phyloP scores from a whole-genome alignment of 1,140 invertebrate species.

The Drosophila bocqueti region DNA sequence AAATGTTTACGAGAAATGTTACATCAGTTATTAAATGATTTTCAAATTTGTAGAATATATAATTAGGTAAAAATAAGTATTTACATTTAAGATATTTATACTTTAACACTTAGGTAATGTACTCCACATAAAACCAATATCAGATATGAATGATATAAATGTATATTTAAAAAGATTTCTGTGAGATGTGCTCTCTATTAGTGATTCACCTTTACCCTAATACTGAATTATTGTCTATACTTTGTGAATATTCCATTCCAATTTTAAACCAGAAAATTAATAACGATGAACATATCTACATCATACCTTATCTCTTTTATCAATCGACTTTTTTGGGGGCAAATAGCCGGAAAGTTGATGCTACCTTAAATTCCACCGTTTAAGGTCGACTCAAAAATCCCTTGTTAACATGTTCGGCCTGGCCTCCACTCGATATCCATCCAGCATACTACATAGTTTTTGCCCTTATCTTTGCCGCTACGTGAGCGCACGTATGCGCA shows the following conservation, averaged over 20 bases:
- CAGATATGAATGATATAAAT: too few species aligned
- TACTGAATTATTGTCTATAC: background rate
- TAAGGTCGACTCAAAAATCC: constrained; percentile 14
- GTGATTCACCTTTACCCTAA: background rate
- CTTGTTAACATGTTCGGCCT: constrained; percentile 40
- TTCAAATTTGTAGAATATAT: too few species aligned
- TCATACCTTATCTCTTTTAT: background rate
- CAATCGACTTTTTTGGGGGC: background rate
- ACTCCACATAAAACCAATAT: too few species aligned
- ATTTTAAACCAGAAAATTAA: background rate
- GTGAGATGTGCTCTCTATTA: background rate
- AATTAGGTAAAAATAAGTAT: too few species aligned
- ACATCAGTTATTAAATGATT: too few species aligned
- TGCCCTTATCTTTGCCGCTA: constrained; percentile 59
- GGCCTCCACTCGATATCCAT: constrained; percentile 36
- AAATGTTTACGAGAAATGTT: too few species aligned
- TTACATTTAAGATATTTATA: too few species aligned
- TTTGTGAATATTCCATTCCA: background rate
- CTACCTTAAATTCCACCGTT: constrained; percentile 14
- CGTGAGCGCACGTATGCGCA: constrained; percentile 78
- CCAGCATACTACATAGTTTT: constrained; percentile 44
- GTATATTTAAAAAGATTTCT: background rate
- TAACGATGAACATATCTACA: background rate
- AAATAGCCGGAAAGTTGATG: background rate
- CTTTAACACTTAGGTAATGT: too few species aligned